Evolutionary conservation across 2,797 vertebrate genomes (phyloP), one percentile per base, ranked within the genome.

Genomic region (Sebastes taczanowskii): DNA sequence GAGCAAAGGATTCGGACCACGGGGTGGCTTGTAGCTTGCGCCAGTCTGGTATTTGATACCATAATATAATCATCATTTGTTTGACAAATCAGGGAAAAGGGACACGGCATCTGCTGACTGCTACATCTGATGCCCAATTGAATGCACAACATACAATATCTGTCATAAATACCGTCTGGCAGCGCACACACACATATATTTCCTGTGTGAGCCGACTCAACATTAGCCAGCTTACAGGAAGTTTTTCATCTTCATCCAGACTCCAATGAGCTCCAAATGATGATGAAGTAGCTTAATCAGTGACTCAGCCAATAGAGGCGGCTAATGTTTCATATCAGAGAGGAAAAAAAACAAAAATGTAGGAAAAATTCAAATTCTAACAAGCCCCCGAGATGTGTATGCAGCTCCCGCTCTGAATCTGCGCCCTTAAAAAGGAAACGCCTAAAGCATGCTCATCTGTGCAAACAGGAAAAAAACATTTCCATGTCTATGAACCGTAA

Each of bases 231-330:
- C 77, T 86, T 73, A 84, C 81, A 77, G 68, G 62, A 89, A 58
- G 80, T 66, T 74, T 71, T 85, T 89, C 75, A 84, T 92, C 71
- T 83, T 86, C 60, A 85, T 89, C 79, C 71, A 83, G 83, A 82
- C 71, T 64, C 55, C 32, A 60, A 13, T 65, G 66, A 88, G 70
- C 81, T 88, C 82, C 71, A 86, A 89, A 87, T 81, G 34, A 89
- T 78, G 86, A 89, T 63, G 63, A 75, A 80, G 72, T 71, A 81
- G 77, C 38, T 73, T 81, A 84, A 92, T 83, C 63, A 80, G 78
- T 5, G n/a, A 65, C 67, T 67, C 70, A 58, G 82, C 52, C 52
- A 74, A 62, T 46, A 58, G 68, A 85, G 25, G 56, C 75, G 74
- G 80, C 62, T 82, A 77, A 87, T 86, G 78, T 82, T 83, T 83